Conservation (phyloP, 1,140 invertebrate species). For the Manduca sexta region DNA sequence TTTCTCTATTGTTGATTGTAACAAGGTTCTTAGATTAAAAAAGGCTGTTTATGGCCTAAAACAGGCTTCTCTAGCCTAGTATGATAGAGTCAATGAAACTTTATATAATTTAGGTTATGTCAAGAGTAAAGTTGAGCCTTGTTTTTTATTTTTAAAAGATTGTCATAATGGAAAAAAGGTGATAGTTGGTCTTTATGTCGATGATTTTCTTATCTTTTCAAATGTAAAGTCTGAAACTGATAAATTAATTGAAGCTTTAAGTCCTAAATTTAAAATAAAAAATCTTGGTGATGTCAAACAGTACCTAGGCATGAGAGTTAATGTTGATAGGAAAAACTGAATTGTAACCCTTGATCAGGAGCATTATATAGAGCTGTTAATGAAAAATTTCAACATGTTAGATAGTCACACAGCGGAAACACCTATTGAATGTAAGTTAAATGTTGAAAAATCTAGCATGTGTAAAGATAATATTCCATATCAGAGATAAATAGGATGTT, state of each 20-base stretch:
- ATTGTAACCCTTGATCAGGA: not conserved
- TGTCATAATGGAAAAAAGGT: not conserved
- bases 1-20: too few species aligned
- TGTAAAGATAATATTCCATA: not conserved
- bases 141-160: not conserved
- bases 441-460: not conserved
- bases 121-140: not conserved
- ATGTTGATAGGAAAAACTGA: not conserved
- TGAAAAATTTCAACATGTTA: not conserved
- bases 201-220: slow-evolving; percentile 2
- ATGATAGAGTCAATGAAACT: not conserved
- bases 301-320: not conserved
- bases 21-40: not conserved
- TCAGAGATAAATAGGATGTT: not conserved
- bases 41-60: not conserved
- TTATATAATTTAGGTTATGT: not conserved
- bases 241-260: not conserved
- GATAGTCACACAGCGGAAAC: not conserved
- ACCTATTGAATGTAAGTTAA: not conserved
- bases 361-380: not conserved
- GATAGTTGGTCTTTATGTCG: not conserved
- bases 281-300: not conserved
- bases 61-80: not conserved
- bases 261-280: not conserved
- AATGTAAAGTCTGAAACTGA: not conserved